These are phyloP conservation scores for Aethina tumida DNA, from an alignment of 1,140 invertebrate genomes.

Conservation along the genomic window DNA sequence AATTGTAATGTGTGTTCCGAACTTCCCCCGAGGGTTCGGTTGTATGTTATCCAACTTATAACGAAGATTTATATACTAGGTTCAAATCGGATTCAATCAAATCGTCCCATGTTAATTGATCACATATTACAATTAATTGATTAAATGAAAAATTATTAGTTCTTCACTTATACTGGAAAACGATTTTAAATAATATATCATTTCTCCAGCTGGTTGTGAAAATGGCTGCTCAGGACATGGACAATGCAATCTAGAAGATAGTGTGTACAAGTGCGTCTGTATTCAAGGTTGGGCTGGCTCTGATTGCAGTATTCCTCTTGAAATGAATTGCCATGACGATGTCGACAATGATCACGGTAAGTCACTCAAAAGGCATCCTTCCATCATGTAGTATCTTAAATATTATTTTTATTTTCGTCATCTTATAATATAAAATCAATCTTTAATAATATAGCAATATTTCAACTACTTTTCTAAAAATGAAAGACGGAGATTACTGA, in stretches of 20 bases:
- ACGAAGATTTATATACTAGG: too few relatives aligned
- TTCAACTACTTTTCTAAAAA: too few relatives aligned
- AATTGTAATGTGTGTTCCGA: too few relatives aligned
- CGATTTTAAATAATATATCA: background rate
- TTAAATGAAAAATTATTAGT: too few relatives aligned
- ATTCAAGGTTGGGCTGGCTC: conserved; percentile 83
- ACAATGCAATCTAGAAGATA: conserved; percentile 72
- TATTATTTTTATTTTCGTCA: conserved; percentile 1
- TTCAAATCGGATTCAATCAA: too few relatives aligned
- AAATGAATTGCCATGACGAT: conserved; percentile 88
- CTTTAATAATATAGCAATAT: too few relatives aligned
- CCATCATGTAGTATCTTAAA: conserved; percentile 1
- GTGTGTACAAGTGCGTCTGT: conserved; percentile 87
- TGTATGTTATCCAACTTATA: too few relatives aligned
- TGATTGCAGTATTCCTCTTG: conserved; percentile 81
- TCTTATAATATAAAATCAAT: background rate
- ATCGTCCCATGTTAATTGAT: too few relatives aligned
- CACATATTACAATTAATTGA: too few relatives aligned
- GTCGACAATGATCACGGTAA: conserved; percentile 94
- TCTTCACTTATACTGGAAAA: background rate
- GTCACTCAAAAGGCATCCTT: too few relatives aligned
- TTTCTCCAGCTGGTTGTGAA: conserved; percentile 78
- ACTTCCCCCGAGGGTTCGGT: too few relatives aligned
- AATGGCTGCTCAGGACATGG: conserved; percentile 87
- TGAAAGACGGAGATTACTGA: too few relatives aligned